Conservation (phyloP, 2,797 vertebrate genomes). For the Cyprinodon diabolis region DNA sequence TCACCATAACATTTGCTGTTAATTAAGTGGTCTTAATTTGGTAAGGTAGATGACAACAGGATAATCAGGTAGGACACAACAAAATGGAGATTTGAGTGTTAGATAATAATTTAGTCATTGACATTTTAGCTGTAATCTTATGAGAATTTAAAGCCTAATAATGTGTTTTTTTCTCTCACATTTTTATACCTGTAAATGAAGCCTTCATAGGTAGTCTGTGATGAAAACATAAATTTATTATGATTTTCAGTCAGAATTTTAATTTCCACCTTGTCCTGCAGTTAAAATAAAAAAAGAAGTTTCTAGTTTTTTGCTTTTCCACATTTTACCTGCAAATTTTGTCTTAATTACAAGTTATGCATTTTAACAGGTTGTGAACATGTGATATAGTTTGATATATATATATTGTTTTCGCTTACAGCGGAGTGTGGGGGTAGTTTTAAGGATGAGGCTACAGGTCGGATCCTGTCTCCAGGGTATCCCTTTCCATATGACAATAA, state of each 20-base stretch:
- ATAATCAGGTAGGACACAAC: constrained; percentile 50
- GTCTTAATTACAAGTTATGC: neutral
- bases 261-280: constrained; percentile 11
- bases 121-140: constrained; percentile 49
- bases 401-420: constrained; percentile 60
- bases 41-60: constrained; percentile 45
- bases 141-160: constrained; percentile 29
- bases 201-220: constrained; percentile 47
- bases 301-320: constrained; percentile 6
- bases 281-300: neutral
- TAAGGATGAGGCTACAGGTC: constrained; percentile 92
- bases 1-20: constrained; percentile 50
- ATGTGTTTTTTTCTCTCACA: constrained; percentile 45
- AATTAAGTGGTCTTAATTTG: constrained; percentile 61
- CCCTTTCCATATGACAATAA: constrained; percentile 99
- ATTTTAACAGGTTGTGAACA: neutral
- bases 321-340: constrained; percentile 1
- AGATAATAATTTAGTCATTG: constrained; percentile 54
- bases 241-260: constrained; percentile 6
- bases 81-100: constrained; percentile 49
- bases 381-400: constrained; percentile 2
- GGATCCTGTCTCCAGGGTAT: constrained; percentile 96
- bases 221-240: neutral
- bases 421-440: constrained; percentile 97
- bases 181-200: constrained; percentile 71